Conservation (phyloP, 2,797 vertebrate species). For the Argyrosomus regius region DNA sequence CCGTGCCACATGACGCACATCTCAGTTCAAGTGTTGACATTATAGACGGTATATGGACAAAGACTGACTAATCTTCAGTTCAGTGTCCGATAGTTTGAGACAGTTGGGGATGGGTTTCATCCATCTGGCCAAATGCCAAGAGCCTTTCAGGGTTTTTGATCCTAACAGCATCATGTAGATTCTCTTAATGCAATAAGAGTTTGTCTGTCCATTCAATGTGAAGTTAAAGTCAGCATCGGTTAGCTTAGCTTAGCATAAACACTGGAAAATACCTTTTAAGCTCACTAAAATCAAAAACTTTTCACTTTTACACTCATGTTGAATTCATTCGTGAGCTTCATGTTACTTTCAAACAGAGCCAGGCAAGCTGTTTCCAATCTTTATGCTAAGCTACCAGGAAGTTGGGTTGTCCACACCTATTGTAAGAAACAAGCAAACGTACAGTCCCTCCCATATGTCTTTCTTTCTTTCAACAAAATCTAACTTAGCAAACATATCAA, state of each 20-base stretch:
- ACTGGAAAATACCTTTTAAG: background rate
- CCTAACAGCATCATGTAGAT: conserved; percentile 11
- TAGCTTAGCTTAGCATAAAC: conserved; percentile 9
- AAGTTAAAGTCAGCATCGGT: conserved; percentile 1
- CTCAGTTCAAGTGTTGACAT: conserved; percentile 41
- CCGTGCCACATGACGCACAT: conserved; percentile 33
- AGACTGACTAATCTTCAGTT: conserved; percentile 21
- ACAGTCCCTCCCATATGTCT: too few relatives aligned
- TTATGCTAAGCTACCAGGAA: conserved; percentile 2
- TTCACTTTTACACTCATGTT: too few relatives aligned
- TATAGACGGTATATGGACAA: background rate
- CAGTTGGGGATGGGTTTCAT: conserved; percentile 18
- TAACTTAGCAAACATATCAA: too few relatives aligned
- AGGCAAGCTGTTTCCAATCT: background rate
- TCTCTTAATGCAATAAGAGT: background rate
- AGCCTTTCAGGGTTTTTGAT: conserved; percentile 34
- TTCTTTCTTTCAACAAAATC: too few relatives aligned
- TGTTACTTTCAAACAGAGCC: background rate
- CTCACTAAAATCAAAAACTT: background rate
- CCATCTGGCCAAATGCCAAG: conserved; percentile 21
- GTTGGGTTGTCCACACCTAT: too few relatives aligned
- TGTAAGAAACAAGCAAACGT: too few relatives aligned
- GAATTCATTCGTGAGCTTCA: too few relatives aligned
- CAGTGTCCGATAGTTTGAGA: conserved; percentile 8
- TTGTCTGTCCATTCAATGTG: background rate